Conservation (phyloP, 1,140 invertebrate species). For the Carposina sasakii region DNA sequence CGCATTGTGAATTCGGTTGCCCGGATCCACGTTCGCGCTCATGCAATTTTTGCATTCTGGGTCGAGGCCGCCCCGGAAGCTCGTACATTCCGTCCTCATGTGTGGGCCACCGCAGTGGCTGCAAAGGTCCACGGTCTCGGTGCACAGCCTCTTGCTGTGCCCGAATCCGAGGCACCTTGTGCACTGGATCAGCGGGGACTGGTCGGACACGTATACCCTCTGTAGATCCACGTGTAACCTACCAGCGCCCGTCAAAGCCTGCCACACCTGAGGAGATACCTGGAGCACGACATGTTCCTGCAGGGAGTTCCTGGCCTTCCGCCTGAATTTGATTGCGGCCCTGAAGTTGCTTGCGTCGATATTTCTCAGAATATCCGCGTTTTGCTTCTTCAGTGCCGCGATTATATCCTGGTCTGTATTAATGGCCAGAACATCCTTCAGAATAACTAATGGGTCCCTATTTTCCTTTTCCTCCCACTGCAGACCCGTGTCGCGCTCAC, state of each 20-base stretch:
- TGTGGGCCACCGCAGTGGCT: not conserved
- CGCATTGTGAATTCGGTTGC: no score
- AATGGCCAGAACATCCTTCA: not conserved
- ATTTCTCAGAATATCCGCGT: not conserved
- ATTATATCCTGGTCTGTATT: not conserved
- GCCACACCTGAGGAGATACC: not conserved
- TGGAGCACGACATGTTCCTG: not conserved
- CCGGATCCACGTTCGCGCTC: no score
- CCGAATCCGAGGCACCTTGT: not conserved
- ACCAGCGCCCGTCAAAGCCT: not conserved
- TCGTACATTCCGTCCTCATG: not conserved
- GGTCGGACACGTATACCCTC: no score
- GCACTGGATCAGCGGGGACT: no score
- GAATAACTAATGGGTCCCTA: slow-evolving; percentile 14
- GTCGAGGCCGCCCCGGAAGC: not conserved
- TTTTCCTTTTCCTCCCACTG: no score
- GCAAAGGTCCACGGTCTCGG: not conserved
- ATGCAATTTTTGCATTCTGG: not conserved
- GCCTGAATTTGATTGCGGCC: not conserved
- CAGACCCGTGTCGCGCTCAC: no score
- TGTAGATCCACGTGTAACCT: not conserved
- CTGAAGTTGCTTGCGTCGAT: not conserved
- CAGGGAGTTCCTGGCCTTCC: not conserved
- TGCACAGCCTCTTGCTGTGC: not conserved
- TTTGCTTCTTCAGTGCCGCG: not conserved